phyloP scores from a whole-genome alignment of 2,113 vertebrate genomes.

The Amia ocellicauda region DNA sequence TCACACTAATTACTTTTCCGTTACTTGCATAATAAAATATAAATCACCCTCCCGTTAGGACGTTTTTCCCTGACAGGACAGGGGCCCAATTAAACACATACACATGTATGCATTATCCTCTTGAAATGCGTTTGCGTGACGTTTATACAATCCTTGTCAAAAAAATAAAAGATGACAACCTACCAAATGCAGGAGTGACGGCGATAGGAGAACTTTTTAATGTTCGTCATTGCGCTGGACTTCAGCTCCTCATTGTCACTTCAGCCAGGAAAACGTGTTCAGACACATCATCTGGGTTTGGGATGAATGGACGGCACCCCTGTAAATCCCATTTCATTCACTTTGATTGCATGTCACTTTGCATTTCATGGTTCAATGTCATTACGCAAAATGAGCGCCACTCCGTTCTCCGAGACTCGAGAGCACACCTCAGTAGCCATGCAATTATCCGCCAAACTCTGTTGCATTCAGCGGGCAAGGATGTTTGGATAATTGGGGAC shows the following conservation, averaged over 20 bases:
- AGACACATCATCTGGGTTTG: conserved; percentile 5
- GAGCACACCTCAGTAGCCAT: background rate
- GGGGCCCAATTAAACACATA: too few species aligned
- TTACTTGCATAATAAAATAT: too few species aligned
- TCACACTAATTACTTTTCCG: too few species aligned
- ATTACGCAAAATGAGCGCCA: background rate
- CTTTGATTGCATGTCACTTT: conserved; percentile 43
- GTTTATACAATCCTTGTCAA: too few species aligned
- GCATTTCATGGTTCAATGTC: conserved; percentile 39
- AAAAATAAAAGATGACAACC: conserved; percentile 39
- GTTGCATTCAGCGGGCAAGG: background rate
- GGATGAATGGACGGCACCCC: conserved; percentile 24
- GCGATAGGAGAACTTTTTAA: conserved; percentile 50
- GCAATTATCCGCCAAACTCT: conserved; percentile 2
- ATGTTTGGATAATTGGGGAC: background rate
- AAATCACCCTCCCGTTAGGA: too few species aligned
- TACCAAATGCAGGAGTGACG: conserved; percentile 73
- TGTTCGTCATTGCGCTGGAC: conserved; percentile 50
- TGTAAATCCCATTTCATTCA: conserved; percentile 43
- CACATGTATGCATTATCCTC: too few species aligned
- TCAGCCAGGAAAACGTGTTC: conserved; percentile 16
- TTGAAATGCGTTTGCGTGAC: too few species aligned
- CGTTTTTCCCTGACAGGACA: too few species aligned
- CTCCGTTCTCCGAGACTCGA: background rate
- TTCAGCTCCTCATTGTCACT: background rate